Base-by-base conservation (phyloP, 2,797 vertebrate species). In the Paedocypris micromegethes region DNA sequence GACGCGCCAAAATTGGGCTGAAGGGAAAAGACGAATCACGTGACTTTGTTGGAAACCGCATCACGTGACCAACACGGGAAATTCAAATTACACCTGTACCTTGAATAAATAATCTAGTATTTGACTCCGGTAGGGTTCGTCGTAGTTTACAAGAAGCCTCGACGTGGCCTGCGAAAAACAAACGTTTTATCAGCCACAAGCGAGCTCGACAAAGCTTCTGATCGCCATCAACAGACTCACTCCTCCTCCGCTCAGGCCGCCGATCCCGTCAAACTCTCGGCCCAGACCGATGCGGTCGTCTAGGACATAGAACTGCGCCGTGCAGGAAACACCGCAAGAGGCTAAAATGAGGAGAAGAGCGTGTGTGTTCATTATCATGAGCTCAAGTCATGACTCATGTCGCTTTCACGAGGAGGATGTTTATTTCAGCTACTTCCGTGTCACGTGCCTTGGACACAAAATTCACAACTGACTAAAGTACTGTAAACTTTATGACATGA, bases 1-100 rank as follows among this genome's bases (percentile, higher is more conserved):
- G 94, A 91, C 6, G 96, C 96, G 79, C 93, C 96, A 74, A 98
- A 97, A 83, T 93, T 92, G 43, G 95, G 96, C 95, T 98, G 81
- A 5, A 78, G 23, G 23, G 23, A 23, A 66, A 70, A 58, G 59
- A 64, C 37, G 9, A 61, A 49, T 9, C 2, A 2, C 43, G 9
- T 3, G 37, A n/a, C 9, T 23, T 4, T 37, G 38, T 3, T 51
- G 23, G 39, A 8, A 42, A 62, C 6, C 37, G 59, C 2, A 55
- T 3, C 2, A 2, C 5, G 3, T 38, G 2, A 0, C 37, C 4
- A 23, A 7, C 51, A 52, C 49, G 9, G 44, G 39, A 9, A 43
- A 3, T 6, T 44, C 58, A 40, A 5, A 7, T 50, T 45, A 2
- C 2, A 23, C 0, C 0, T 74, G 75, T 86, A 97, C 96, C 93